These are phyloP conservation scores for Pristionchus maxplancki DNA, from an alignment of 2,888 invertebrate species.

Conservation along the genomic window DNA sequence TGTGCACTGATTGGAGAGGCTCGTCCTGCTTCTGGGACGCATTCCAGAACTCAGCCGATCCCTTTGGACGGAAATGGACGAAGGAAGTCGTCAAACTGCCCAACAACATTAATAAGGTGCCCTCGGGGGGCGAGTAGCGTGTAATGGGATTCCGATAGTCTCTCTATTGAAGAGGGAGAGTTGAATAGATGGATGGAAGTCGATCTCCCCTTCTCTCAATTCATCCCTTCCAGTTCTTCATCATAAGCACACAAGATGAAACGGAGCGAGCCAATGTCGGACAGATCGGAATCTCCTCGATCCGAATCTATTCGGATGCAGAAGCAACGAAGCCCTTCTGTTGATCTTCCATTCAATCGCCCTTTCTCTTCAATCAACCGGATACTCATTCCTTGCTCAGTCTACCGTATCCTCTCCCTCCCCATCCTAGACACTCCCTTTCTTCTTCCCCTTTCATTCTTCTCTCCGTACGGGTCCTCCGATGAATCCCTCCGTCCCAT, in stretches of 20 bases:
- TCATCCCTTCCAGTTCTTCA: slow-evolving; percentile 56
- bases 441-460: slow-evolving; percentile 2
- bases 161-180: background rate
- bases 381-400: slow-evolving; percentile 40
- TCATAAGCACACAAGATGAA: slow-evolving; percentile 62
- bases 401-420: slow-evolving; percentile 7
- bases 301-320: slow-evolving; percentile 61
- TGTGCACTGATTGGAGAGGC: slow-evolving; percentile 43
- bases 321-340: slow-evolving; percentile 63
- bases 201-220: background rate
- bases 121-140: background rate
- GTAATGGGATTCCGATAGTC: background rate
- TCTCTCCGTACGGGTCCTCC: slow-evolving; percentile 1
- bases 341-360: slow-evolving; percentile 50
- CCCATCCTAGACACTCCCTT: background rate
- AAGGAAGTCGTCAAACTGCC: slow-evolving; percentile 64
- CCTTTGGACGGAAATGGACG: slow-evolving; percentile 64
- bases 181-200: slow-evolving; percentile 22
- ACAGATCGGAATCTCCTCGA: slow-evolving; percentile 65
- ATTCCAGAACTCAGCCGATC: slow-evolving; percentile 60
- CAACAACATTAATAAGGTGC: slow-evolving; percentile 58
- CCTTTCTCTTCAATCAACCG: slow-evolving; percentile 27
- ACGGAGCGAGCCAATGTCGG: slow-evolving; percentile 61
- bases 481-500: background rate
- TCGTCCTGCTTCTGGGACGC: slow-evolving; percentile 60